Percentiles rank a stretch among this genome's conserved stretches.
These are phyloP conservation scores for human DNA, from an alignment of 2,113 vertebrate genomes.

Conservation along the genomic window DNA sequence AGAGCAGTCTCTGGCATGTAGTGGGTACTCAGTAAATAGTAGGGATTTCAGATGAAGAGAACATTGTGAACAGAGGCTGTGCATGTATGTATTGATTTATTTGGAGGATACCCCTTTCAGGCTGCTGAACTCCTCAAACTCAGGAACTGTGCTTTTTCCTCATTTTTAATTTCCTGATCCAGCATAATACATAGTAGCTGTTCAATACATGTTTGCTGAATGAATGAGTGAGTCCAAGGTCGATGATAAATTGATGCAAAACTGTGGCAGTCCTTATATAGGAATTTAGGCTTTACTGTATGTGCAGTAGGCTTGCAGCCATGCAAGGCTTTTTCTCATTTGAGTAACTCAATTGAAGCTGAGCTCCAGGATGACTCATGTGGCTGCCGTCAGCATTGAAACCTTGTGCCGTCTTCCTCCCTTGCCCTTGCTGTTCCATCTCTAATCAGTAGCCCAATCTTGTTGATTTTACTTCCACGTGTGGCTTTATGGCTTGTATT, in stretches of 20 bases:
- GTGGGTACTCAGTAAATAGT: background rate
- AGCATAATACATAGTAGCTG: background rate
- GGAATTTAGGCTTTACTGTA: background rate
- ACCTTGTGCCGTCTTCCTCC: background rate
- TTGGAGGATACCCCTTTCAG: background rate
- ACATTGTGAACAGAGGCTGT: background rate
- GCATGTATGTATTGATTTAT: background rate
- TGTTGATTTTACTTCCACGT: slow-evolving; percentile 40
- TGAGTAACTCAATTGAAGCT: background rate
- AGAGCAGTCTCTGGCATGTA: background rate
- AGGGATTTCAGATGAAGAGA: background rate
- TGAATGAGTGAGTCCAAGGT: background rate
- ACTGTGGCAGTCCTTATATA: background rate
- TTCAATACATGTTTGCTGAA: background rate
- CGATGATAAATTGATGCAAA: background rate
- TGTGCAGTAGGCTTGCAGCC: background rate
- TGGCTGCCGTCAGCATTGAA: background rate
- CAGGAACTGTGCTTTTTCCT: background rate
- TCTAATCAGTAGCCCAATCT: background rate
- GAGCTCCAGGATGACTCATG: slow-evolving; percentile 13
- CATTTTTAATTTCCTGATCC: background rate
- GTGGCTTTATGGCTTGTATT: background rate
- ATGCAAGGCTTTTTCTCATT: background rate
- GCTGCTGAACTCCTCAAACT: background rate
- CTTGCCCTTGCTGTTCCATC: background rate